Conservation (phyloP, 1,140 invertebrate genomes). For the Globodera rostochiensis region DNA sequence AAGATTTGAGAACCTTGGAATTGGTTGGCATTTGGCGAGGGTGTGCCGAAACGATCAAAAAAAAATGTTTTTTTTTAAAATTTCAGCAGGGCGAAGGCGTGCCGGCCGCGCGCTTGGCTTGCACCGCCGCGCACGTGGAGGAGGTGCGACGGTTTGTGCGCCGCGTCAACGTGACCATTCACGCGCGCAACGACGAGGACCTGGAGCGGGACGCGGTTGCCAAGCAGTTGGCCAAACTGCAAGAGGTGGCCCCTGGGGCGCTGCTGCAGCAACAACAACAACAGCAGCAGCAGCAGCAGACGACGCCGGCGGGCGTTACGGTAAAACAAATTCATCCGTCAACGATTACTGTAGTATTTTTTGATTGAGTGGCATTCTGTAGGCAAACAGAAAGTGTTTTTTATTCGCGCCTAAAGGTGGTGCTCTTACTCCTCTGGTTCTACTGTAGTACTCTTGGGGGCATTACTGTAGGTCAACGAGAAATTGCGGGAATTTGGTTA, state of each 20-base stretch:
- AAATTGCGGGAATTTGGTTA: no score
- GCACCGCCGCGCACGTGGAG: constrained; percentile 48
- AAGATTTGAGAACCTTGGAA: no score
- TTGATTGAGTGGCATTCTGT: no score
- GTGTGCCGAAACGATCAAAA: background rate
- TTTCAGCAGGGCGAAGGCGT: constrained; percentile 58
- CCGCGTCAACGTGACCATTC: constrained; percentile 48
- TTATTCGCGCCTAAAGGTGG: no score
- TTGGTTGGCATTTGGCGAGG: background rate
- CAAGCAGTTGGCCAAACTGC: constrained; percentile 44
- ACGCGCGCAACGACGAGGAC: constrained; percentile 53
- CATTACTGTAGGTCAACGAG: no score
- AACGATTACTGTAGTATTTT: no score
- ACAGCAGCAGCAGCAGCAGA: background rate
- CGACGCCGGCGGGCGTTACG: no score
- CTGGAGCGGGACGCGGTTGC: constrained; percentile 39
- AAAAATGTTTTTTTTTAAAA: background rate
- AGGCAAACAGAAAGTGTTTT: no score
- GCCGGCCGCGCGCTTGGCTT: constrained; percentile 38
- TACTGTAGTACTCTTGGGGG: no score
- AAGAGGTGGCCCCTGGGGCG: constrained; percentile 8
- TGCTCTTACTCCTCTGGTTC: no score
- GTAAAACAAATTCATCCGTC: no score
- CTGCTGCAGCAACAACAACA: background rate
- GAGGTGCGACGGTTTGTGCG: constrained; percentile 51